Evolutionary conservation across 1,140 invertebrate genomes (phyloP), one percentile per base, ranked within the genome.

Genomic region (Zophobas atratus): DNA sequence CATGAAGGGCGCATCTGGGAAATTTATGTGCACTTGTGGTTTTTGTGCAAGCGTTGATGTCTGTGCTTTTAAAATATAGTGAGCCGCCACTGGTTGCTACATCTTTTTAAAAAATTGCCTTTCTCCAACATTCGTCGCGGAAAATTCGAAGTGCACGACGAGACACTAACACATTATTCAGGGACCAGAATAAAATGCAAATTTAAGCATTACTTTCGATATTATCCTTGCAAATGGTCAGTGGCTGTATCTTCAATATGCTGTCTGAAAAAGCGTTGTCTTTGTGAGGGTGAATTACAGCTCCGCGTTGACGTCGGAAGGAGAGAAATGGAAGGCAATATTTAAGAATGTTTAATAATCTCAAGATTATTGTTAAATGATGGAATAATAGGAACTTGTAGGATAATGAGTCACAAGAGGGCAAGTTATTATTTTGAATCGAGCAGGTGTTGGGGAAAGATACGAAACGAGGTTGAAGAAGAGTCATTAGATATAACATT

Each of bases 191-290:
- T 67, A 67, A 67, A 67, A 67, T 67, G 60, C 60, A 67, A 67
- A 67, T 67, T 67, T 67, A 33, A 67, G 60, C 60, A 67, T 67
- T 67, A 67, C 60, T 67, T 67, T 67, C 60, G 35, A 67, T 67
- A 67, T 67, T 67, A 67, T 67, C 60, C 60, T 67, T 67, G 60
- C 60, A 67, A 67, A 67, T 67, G 60, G 60, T 67, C 60, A 67
- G 60, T 43, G 60, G 60, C 60, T 67, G 60, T 43, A 38, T 67
- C 39, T 39, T 6, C 60, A 67, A 67, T 67, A 67, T 67, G 60
- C 60, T 67, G 60, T n/a, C 60, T 67, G 38, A 32, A 43, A 43
- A 39, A 67, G n/a, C n/a, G 60, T 8, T 67, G 41, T 67, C 38
- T 20, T 67, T 67, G 39, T 32, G 34, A 67, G n/a, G 41, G 20